These are phyloP conservation scores for Drosophila pandora DNA, from an alignment of 1,140 invertebrate genomes.

Conservation along the genomic window DNA sequence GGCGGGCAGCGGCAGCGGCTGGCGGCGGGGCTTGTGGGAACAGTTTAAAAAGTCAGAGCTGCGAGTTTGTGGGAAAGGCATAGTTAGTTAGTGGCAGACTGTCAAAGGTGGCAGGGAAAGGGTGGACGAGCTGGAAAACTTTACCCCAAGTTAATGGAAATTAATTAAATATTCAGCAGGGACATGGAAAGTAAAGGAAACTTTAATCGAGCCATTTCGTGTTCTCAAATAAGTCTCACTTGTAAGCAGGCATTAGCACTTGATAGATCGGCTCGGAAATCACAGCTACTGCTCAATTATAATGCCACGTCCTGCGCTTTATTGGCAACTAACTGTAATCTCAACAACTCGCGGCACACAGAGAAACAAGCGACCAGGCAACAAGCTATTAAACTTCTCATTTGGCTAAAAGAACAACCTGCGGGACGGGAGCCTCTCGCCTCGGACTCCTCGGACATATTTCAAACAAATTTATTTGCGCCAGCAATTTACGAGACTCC, in stretches of 20 bases:
- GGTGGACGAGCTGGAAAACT: constrained; percentile 1
- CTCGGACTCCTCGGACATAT: constrained; percentile 56
- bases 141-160: constrained; percentile 22
- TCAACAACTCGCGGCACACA: constrained; percentile 17
- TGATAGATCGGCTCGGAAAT: constrained; percentile 1
- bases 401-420: constrained; percentile 39
- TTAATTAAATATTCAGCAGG: constrained; percentile 23
- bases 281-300: constrained; percentile 4
- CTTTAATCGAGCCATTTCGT: background rate
- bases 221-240: background rate
- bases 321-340: constrained; percentile 25
- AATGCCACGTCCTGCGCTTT: constrained; percentile 12
- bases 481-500: constrained; percentile 69
- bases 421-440: constrained; percentile 11
- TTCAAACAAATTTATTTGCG: constrained; percentile 79
- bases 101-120: constrained; percentile 1
- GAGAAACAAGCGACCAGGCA: constrained; percentile 13
- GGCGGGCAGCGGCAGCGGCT: background rate
- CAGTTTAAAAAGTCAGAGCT: constrained; percentile 28
- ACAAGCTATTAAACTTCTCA: constrained; percentile 54
- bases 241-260: background rate
- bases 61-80: constrained; percentile 37
- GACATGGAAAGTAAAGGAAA: background rate
- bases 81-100: constrained; percentile 8
- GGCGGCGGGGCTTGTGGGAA: constrained; percentile 31